Conservation (phyloP, 2,797 vertebrate genomes). For the Squalus acanthias region DNA sequence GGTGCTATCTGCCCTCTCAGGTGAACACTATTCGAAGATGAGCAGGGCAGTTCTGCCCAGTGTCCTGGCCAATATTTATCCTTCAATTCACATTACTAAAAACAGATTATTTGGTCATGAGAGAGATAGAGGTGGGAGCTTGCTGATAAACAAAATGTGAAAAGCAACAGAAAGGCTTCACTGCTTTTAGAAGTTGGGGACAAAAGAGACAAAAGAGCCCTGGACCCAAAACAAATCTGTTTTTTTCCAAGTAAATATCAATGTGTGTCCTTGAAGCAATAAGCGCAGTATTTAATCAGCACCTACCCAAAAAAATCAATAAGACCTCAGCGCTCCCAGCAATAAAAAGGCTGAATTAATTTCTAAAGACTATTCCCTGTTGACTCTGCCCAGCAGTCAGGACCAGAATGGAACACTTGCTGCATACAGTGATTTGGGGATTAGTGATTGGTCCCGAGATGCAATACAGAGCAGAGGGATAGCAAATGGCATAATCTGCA, state of each 20-base stretch:
- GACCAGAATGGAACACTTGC: neutral
- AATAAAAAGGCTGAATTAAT: conserved; percentile 33
- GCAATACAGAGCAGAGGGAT: neutral
- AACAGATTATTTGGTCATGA: neutral
- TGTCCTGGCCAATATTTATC: no score
- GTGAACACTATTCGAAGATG: neutral
- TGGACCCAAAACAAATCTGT: neutral
- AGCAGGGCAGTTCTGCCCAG: neutral
- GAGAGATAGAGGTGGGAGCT: no score
- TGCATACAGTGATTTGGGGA: conserved; percentile 24
- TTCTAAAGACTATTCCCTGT: neutral
- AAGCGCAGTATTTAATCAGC: neutral
- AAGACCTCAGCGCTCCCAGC: neutral
- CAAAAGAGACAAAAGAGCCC: neutral
- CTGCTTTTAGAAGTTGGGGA: neutral
- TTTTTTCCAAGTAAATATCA: neutral
- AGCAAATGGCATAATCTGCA: conserved; percentile 18
- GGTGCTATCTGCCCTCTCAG: neutral
- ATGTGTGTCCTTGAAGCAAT: conserved; percentile 22
- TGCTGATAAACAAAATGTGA: neutral
- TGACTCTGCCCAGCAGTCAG: neutral
- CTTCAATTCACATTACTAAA: neutral
- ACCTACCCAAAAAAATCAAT: conserved; percentile 31
- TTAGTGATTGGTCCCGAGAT: conserved; percentile 18
- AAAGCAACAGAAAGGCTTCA: neutral